phyloP scores from a whole-genome alignment of 2,888 invertebrate species.

The Phaonia tiefii region DNA sequence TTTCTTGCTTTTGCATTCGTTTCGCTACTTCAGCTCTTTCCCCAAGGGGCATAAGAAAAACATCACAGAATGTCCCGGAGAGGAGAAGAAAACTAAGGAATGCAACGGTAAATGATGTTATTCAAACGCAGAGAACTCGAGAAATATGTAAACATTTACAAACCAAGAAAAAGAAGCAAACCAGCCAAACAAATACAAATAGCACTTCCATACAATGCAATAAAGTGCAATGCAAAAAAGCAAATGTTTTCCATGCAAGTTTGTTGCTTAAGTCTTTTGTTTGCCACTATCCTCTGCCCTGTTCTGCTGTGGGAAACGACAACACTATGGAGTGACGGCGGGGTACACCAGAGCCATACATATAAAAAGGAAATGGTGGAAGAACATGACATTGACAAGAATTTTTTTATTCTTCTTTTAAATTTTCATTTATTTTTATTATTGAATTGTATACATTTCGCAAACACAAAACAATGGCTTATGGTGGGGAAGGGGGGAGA shows the following conservation, averaged over 20 bases:
- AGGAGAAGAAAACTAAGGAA: conserved; percentile 23
- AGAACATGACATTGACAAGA: conserved; percentile 62
- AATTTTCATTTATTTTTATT: conserved; percentile 6
- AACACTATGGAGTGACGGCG: too few species aligned
- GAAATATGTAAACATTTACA: conserved; percentile 25
- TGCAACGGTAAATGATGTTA: conserved; percentile 58
- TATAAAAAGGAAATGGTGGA: conserved; percentile 35
- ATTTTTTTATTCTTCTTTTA: conserved; percentile 24
- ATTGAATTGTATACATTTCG: conserved; percentile 28
- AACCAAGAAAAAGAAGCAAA: not conserved
- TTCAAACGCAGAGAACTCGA: conserved; percentile 41
- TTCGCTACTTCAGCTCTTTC: too few species aligned
- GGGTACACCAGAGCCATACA: too few species aligned
- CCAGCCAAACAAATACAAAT: conserved; percentile 27
- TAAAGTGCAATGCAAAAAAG: conserved; percentile 20
- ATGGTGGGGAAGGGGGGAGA: too few species aligned
- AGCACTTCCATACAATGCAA: conserved; percentile 7
- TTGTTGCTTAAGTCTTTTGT: conserved; percentile 50
- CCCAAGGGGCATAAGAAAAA: too few species aligned
- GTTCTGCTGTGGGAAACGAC: not conserved
- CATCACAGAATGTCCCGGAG: too few species aligned
- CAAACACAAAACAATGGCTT: too few species aligned
- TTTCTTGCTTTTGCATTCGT: too few species aligned
- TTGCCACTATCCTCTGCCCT: not conserved
- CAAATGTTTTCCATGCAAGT: conserved; percentile 17